Evolutionary conservation across 2,113 vertebrate genomes (phyloP), one percentile per base, ranked within the genome.

Genomic region (Dasyurus viverrinus): DNA sequence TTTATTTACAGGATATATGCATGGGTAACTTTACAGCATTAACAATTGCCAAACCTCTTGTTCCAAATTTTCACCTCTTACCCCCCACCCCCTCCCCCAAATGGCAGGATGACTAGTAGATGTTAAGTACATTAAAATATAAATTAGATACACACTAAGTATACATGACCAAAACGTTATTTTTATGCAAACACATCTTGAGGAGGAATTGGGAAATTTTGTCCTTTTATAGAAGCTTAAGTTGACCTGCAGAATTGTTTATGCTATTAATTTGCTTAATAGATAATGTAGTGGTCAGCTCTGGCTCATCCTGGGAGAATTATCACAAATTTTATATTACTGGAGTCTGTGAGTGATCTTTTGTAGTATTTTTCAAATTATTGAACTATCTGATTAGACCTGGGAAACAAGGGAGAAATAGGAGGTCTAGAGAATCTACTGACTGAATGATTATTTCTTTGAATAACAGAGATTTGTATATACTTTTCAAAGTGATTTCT

Each of bases 401-500:
- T 84, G n/a, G 19, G 68, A 84, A 84, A 42, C 42, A 22, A 84
- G n/a, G 68, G 36, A 84, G n/a, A 84, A 55, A 94, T 76, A 94
- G 54, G 53, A 90, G 8, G 24, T 8, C 54, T 53, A 4, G 1
- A 48, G 90, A 91, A 60, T 55, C 53, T 30, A 48, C 19, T 94
- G 89, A n/a, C 84, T 95, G 68, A 89, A 54, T 90, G 68, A 90
- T 90, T 8, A 30, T 57, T 91, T 48, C 84, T 91, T 46, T 93
- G 76, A 9, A 54, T 93, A 89, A 93, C 93, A 90, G 93, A 92
- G 89, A 96, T 93, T 52, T 89, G 92, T 90, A 50, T 42, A 7
- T 89, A 52, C 53, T 93, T 95, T 94, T 93, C 91, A 93, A 90
- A 94, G 46, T 54, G 22, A 89, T 96, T 96, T 95, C 96, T 96